Evolutionary conservation across 2,888 invertebrate species (phyloP).

Genomic region (Stenoptilia bipunctidactyla): DNA sequence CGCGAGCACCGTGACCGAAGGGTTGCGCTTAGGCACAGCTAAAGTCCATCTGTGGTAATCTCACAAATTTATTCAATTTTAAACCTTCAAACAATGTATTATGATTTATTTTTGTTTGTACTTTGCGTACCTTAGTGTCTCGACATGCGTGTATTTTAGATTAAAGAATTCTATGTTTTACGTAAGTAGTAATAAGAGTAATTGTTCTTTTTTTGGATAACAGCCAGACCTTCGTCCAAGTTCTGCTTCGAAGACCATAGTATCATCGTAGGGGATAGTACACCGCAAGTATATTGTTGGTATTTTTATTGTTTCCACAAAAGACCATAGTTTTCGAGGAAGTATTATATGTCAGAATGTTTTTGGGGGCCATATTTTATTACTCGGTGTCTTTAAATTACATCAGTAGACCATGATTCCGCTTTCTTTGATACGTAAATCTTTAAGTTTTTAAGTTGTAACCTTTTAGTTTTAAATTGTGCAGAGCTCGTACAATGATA

Average conservation of each 20-base stretch:
- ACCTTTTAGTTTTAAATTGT: no score
- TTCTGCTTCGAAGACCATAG: constrained; percentile 38
- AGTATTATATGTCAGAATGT: constrained; percentile 47
- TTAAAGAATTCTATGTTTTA: no score
- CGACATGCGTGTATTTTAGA: no score
- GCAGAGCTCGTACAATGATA: no score
- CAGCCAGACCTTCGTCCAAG: constrained; percentile 23
- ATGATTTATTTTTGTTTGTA: no score
- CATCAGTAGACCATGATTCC: background rate
- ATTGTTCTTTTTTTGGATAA: no score
- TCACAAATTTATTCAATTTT: no score
- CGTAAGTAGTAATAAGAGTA: no score
- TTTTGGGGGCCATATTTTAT: constrained; percentile 46
- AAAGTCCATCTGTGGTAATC: background rate
- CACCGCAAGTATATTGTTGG: constrained; percentile 41
- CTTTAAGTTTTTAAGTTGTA: no score
- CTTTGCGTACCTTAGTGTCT: no score
- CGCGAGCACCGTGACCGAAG: constrained; percentile 51
- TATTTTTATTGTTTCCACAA: constrained; percentile 43
- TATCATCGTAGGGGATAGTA: constrained; percentile 33
- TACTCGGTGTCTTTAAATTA: constrained; percentile 21
- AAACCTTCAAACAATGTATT: background rate
- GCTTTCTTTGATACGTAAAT: background rate
- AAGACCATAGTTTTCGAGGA: constrained; percentile 35
- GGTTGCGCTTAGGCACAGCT: constrained; percentile 26